These are phyloP conservation scores for Rotaria socialis DNA, from an alignment of 2,888 invertebrate species.

Conservation along the genomic window DNA sequence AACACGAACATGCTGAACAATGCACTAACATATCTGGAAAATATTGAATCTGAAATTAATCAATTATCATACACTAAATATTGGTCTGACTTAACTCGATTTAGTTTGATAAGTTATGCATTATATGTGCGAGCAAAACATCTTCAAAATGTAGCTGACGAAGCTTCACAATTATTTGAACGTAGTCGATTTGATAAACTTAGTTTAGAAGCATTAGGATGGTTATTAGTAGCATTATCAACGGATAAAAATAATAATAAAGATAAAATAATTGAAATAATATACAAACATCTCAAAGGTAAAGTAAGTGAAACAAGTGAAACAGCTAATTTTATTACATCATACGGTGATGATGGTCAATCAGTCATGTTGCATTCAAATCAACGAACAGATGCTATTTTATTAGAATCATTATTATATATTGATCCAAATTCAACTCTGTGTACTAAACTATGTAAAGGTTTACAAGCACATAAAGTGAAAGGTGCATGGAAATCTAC, in stretches of 20 bases:
- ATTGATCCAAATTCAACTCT: slow-evolving; percentile 21
- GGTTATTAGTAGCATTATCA: not conserved
- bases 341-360: slow-evolving; percentile 35
- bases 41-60: slow-evolving; percentile 27
- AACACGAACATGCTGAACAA: not conserved
- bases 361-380: slow-evolving; percentile 19
- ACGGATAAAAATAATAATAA: not conserved
- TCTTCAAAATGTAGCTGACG: not conserved
- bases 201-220: slow-evolving; percentile 36
- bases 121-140: slow-evolving; percentile 15
- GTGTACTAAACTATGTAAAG: slow-evolving; percentile 27
- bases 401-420: slow-evolving; percentile 31
- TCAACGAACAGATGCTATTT: slow-evolving; percentile 31
- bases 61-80: not conserved
- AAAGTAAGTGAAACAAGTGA: slow-evolving; percentile 30
- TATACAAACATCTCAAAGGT: slow-evolving; percentile 8
- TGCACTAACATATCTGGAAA: not conserved
- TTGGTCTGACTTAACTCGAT: slow-evolving; percentile 29
- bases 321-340: slow-evolving; percentile 36
- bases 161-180: not conserved
- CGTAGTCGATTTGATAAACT: slow-evolving; percentile 16
- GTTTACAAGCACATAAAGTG: slow-evolving; percentile 26
- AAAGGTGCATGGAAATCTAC: slow-evolving; percentile 37
- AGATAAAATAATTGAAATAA: not conserved
- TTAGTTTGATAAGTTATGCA: slow-evolving; percentile 35